Conservation (phyloP, 1,140 invertebrate genomes). For the Monomorium pharaonis region DNA sequence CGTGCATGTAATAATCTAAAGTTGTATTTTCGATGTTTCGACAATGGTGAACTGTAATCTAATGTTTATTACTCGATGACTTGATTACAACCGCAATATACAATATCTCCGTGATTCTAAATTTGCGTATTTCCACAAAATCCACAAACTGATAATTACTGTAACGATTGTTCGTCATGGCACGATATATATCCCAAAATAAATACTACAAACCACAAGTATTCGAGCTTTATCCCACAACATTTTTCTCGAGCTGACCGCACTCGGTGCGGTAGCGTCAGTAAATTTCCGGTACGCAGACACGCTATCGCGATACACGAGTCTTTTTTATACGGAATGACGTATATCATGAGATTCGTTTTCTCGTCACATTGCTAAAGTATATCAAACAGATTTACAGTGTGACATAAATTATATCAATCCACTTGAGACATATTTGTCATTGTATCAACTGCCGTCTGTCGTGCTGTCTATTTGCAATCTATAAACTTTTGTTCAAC, state of each 20-base stretch:
- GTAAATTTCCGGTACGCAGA: slow-evolving; percentile 53
- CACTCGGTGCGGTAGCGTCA: neutral
- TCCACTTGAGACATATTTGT: slow-evolving; percentile 38
- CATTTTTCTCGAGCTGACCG: slow-evolving; percentile 44
- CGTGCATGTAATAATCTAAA: slow-evolving; percentile 28
- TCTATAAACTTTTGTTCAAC: neutral
- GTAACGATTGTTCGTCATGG: neutral
- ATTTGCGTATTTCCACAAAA: slow-evolving; percentile 22
- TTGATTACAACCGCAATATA: neutral
- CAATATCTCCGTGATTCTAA: neutral
- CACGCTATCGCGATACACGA: slow-evolving; percentile 35
- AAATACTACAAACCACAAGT: slow-evolving; percentile 10
- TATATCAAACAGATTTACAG: slow-evolving; percentile 61
- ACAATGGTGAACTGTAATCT: slow-evolving; percentile 7
- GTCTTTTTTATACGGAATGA: neutral
- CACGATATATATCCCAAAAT: neutral
- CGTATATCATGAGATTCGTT: slow-evolving; percentile 51
- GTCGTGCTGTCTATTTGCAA: slow-evolving; percentile 14
- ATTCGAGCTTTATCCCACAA: slow-evolving; percentile 18
- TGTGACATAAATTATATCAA: slow-evolving; percentile 56
- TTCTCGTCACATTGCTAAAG: slow-evolving; percentile 57
- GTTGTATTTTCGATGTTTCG: slow-evolving; percentile 14
- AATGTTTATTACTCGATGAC: neutral
- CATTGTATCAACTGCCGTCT: neutral
- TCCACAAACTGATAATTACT: slow-evolving; percentile 14